Evolutionary conservation across 2,888 invertebrate genomes (phyloP), one percentile per base, ranked within the genome.

Genomic region (Drosophila nr. perissopoda): DNA sequence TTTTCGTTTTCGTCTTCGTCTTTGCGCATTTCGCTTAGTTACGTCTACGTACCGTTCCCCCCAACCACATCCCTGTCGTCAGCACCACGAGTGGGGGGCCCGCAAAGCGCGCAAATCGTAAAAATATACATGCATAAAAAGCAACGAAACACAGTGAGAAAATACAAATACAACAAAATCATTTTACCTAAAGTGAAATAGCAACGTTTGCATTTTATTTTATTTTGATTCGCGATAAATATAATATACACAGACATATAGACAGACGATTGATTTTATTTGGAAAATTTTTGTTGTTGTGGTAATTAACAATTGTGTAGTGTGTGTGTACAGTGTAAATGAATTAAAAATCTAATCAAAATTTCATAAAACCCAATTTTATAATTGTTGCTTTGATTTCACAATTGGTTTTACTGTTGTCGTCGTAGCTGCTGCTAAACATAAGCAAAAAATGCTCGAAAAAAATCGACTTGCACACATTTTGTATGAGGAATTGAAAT

Each of bases 1-100:
- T 58, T 49, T 60, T 60, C 69, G 59, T 63, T 53, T 70, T 74
- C 68, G 73, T 58, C 61, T 65, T 71, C 54, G 58, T 61, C 69
- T 74, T 73, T 69, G 65, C 75, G 40, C 69, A 78, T 64, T 77
- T 78, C 64, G 82, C 49, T 73, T 78, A 68, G 65, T 77, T 82
- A 74, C 69, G 68, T 80, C 65, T 62, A 40, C 64, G 27, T 56
- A 8, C 27, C 56, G 21, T 54, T 48, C 18, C 25, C 42, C 49
- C 62, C 29, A 25, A 25, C 45, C 21, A 45, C 45, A 25, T 45
- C 68, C 56, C 69, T 29, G 29, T 57, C 53, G 13, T 33, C n/a
- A 36, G 29, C 56, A 29, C 29, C 18, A 42, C 52, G 29, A 31
- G 4, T 29, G 29, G 29, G 56, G 18, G 38, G 31, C n/a, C 34